Percentiles rank a stretch among this genome's conserved stretches.
Evolutionary conservation across 2,797 vertebrate genomes (phyloP).

Genomic region (Hephaestus fuliginosus): DNA sequence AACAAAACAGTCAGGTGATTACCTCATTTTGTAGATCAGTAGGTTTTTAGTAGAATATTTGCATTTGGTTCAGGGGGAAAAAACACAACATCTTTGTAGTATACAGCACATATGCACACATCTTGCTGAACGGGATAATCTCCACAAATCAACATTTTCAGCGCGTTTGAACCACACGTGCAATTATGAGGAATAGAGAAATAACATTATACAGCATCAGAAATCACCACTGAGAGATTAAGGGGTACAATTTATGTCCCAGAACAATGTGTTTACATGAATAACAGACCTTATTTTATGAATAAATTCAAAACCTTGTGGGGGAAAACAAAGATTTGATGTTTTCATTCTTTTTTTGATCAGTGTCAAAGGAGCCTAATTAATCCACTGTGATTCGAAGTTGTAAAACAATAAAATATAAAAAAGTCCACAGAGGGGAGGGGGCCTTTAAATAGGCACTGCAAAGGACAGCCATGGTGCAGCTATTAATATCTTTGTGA

Average conservation of each 20-base stretch:
- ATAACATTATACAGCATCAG: neutral
- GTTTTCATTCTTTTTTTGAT: slow-evolving; percentile 12
- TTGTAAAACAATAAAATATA: slow-evolving; percentile 8
- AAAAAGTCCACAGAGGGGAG: neutral
- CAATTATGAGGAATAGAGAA: neutral
- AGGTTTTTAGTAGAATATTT: neutral
- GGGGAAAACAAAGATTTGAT: slow-evolving; percentile 2
- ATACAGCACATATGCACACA: neutral
- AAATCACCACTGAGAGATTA: neutral
- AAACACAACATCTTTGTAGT: neutral
- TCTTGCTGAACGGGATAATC: neutral
- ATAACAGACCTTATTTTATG: slow-evolving; percentile 2
- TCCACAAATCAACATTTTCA: slow-evolving; percentile 11
- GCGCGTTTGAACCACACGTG: slow-evolving; percentile 1
- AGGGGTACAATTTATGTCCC: slow-evolving; percentile 4
- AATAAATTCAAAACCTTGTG: neutral
- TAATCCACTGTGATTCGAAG: slow-evolving; percentile 20
- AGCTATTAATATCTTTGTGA: slow-evolving; percentile 19
- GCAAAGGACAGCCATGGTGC: neutral
- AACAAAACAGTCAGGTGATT: neutral
- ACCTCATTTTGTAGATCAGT: neutral
- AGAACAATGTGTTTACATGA: slow-evolving; percentile 25
- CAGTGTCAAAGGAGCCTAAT: slow-evolving; percentile 18
- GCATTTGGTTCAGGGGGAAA: neutral
- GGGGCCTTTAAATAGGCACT: slow-evolving; percentile 4